Percentiles rank a stretch among this genome's conserved stretches.
Conservation (phyloP, 2,888 invertebrate species). For the Cryptosula pallasiana region DNA sequence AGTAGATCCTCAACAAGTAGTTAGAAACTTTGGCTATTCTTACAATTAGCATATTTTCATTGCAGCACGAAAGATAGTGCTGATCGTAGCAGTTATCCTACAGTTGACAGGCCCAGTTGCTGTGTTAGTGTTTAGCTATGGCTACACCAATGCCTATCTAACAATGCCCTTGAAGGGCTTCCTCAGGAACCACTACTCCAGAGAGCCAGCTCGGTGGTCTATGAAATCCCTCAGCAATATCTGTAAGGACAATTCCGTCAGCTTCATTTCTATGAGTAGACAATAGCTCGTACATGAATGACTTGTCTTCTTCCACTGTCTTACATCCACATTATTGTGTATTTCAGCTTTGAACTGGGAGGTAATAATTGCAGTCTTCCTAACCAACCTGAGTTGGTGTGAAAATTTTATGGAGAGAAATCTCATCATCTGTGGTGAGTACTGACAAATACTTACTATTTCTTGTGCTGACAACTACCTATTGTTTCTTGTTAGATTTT, state of each 20-base stretch:
- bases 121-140: slow-evolving; percentile 2
- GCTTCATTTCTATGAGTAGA: too few relatives aligned
- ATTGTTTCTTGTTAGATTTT: too few relatives aligned
- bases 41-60: too few relatives aligned
- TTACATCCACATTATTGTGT: neutral
- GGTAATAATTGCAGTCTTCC: slow-evolving; percentile 62
- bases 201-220: slow-evolving; percentile 4
- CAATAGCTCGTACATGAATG: too few relatives aligned
- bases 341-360: slow-evolving; percentile 56
- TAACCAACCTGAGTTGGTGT: slow-evolving; percentile 78
- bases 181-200: slow-evolving; percentile 2
- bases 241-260: too few relatives aligned
- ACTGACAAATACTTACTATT: too few relatives aligned
- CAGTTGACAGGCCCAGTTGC: slow-evolving; percentile 17
- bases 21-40: too few relatives aligned
- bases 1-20: too few relatives aligned
- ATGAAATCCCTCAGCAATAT: slow-evolving; percentile 3
- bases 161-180: neutral
- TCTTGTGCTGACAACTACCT: too few relatives aligned
- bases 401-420: slow-evolving; percentile 65
- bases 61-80: slow-evolving; percentile 5
- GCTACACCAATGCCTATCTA: neutral
- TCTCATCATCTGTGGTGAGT: slow-evolving; percentile 16
- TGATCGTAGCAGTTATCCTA: slow-evolving; percentile 8
- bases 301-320: too few relatives aligned